Percentiles rank a stretch among this genome's conserved stretches.
Evolutionary conservation across 1,140 invertebrate genomes (phyloP).

Genomic region (Musca domestica): DNA sequence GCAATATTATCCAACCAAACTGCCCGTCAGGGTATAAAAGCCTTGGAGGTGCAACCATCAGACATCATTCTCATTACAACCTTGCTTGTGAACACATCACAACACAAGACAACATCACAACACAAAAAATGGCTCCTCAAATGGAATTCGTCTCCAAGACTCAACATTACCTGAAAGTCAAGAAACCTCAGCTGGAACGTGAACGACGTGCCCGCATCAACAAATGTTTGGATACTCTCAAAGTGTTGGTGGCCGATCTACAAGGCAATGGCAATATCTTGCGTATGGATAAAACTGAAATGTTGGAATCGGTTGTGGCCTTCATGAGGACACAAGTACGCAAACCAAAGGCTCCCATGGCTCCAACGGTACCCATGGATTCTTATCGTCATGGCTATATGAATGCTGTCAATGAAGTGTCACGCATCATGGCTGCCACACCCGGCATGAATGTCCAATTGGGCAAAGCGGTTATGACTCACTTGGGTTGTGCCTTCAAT

Average conservation of each 20-base stretch:
- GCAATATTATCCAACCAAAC: too few relatives aligned
- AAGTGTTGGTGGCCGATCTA: conserved; percentile 86
- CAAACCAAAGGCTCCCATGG: conserved; percentile 34
- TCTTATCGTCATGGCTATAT: conserved; percentile 88
- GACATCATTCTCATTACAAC: conserved; percentile 24
- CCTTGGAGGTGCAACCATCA: too few relatives aligned
- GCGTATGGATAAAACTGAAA: conserved; percentile 95
- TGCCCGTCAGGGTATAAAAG: too few relatives aligned
- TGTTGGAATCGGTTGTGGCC: conserved; percentile 86
- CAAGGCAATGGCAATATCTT: conserved; percentile 87
- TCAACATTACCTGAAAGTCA: conserved; percentile 89
- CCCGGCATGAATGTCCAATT: conserved; percentile 81
- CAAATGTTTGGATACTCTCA: conserved; percentile 88
- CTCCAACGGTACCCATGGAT: conserved; percentile 58
- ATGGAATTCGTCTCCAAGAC: conserved; percentile 65
- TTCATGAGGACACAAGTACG: conserved; percentile 63
- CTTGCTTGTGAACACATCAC: neutral
- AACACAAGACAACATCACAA: neutral
- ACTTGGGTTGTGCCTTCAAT: conserved; percentile 77
- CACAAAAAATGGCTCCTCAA: conserved; percentile 38
- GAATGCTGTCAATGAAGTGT: conserved; percentile 89
- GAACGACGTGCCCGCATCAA: conserved; percentile 92
- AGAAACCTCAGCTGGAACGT: conserved; percentile 94
- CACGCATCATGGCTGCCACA: conserved; percentile 76
- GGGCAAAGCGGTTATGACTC: conserved; percentile 82